Percentiles rank a stretch among this genome's conserved stretches.
These are phyloP conservation scores for Lepidocolaptes lacrymiger DNA, from an alignment of 2,797 vertebrate species.

Conservation along the genomic window DNA sequence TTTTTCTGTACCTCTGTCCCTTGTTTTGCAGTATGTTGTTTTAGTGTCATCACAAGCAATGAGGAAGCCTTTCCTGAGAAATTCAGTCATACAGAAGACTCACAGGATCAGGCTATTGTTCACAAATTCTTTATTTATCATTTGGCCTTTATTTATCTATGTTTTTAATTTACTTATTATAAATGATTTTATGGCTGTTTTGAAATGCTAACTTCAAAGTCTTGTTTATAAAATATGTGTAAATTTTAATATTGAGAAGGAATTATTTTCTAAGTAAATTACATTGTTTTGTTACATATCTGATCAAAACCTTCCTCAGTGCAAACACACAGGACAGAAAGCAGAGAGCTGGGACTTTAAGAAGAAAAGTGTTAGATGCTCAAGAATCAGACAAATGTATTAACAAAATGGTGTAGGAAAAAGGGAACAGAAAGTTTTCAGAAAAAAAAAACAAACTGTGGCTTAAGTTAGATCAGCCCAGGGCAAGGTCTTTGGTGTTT, in stretches of 20 bases:
- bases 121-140: background rate
- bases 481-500: slow-evolving; percentile 56
- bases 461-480: slow-evolving; percentile 48
- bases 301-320: background rate
- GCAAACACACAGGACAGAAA: background rate
- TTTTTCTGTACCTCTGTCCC: background rate
- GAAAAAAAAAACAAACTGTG: slow-evolving; percentile 1
- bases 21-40: background rate
- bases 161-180: background rate
- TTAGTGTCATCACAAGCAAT: background rate
- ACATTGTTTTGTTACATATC: background rate
- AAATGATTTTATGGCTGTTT: background rate
- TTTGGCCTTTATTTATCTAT: background rate
- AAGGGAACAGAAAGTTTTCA: background rate
- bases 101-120: background rate
- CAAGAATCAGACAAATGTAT: background rate
- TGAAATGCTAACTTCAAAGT: background rate
- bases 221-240: background rate
- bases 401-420: background rate
- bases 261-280: background rate
- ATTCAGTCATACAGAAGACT: background rate
- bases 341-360: background rate
- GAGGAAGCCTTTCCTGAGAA: background rate
- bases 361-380: background rate
- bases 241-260: background rate